These are phyloP conservation scores for Amblyornis subalaris DNA, from an alignment of 2,113 vertebrate genomes.

Conservation along the genomic window DNA sequence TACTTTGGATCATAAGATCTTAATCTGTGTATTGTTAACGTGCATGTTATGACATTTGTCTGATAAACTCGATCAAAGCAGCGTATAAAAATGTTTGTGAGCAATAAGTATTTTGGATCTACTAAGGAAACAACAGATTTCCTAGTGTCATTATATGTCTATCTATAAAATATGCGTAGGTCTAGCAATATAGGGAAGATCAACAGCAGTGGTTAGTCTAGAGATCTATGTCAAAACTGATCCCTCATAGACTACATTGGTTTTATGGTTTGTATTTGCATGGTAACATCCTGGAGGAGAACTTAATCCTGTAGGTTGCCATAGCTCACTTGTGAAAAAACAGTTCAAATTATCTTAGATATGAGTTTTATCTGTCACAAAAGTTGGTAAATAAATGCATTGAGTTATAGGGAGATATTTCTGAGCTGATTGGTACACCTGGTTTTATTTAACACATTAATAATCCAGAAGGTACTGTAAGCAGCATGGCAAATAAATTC, in stretches of 20 bases:
- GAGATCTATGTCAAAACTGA: background rate
- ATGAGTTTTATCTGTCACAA: background rate
- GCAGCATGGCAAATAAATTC: constrained; percentile 14
- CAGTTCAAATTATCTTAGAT: background rate
- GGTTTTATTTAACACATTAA: constrained; percentile 47
- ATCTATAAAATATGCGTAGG: background rate
- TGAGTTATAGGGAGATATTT: background rate
- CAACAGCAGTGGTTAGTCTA: background rate
- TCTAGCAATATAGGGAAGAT: background rate
- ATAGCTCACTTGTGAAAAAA: background rate
- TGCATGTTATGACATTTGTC: background rate
- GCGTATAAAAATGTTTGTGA: background rate
- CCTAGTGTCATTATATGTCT: background rate
- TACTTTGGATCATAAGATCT: background rate
- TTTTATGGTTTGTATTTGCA: background rate
- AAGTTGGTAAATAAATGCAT: background rate
- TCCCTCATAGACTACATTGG: background rate
- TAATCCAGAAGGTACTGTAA: constrained; percentile 13
- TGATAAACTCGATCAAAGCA: background rate
- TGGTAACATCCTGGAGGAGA: background rate
- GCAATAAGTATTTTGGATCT: background rate
- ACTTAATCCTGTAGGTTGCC: background rate
- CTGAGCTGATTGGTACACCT: background rate
- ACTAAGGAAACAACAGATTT: background rate
- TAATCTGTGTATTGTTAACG: background rate